Evolutionary conservation across 1,140 invertebrate genomes (phyloP).

Genomic region (Nebria ingens): DNA sequence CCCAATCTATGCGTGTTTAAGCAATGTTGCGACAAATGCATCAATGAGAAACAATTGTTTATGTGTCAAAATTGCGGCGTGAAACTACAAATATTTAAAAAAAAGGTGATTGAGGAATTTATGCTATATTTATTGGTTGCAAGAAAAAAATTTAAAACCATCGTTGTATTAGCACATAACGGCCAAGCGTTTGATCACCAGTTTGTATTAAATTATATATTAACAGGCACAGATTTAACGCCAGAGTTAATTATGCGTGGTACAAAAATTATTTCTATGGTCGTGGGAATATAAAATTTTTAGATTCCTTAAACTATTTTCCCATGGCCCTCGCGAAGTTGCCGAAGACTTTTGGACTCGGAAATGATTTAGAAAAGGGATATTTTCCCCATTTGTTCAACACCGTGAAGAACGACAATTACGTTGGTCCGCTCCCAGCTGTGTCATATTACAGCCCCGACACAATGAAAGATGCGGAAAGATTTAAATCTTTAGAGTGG

Average conservation of each 20-base stretch:
- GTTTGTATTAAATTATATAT: constrained; percentile 22
- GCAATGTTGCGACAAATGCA: constrained; percentile 2
- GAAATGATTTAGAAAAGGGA: constrained; percentile 14
- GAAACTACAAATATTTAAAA: too few species aligned
- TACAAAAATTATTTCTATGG: constrained; percentile 13
- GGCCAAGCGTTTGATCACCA: constrained; percentile 21
- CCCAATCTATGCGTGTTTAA: background rate
- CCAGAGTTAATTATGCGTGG: constrained; percentile 20
- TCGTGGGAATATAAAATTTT: constrained; percentile 18
- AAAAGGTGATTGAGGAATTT: too few species aligned
- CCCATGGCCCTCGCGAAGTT: constrained; percentile 20
- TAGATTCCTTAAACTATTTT: constrained; percentile 27
- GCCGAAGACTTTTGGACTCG: constrained; percentile 23
- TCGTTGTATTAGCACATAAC: constrained; percentile 22
- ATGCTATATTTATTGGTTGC: too few species aligned
- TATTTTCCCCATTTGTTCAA: constrained; percentile 26
- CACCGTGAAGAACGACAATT: constrained; percentile 20
- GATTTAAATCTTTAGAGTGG: constrained; percentile 13
- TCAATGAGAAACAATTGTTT: background rate
- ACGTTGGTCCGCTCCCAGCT: constrained; percentile 18
- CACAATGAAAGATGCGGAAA: constrained; percentile 14
- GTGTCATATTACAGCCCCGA: constrained; percentile 18
- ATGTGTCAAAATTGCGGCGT: too few species aligned
- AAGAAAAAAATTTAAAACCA: constrained; percentile 1
- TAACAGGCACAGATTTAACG: constrained; percentile 12